Conservation (phyloP, 64 coral and sea anemone genomes). For the Actinia equina region DNA sequence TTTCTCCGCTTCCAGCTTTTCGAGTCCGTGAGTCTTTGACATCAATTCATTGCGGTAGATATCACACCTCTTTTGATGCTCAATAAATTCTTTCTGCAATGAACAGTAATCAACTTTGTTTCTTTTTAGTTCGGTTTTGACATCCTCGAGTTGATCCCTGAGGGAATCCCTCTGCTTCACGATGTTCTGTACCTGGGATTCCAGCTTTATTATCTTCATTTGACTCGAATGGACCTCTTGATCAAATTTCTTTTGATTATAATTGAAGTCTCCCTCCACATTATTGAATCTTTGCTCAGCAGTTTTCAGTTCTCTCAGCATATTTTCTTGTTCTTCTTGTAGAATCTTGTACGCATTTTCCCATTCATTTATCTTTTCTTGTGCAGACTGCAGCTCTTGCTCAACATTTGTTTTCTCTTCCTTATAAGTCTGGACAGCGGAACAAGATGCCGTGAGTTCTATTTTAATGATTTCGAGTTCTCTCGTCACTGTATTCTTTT, state of each 20-base stretch:
- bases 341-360: constrained; percentile 66
- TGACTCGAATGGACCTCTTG: constrained; percentile 71
- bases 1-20: constrained; percentile 67
- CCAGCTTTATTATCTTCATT: constrained; percentile 75
- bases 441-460: constrained; percentile 40
- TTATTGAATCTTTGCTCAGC: constrained; percentile 47
- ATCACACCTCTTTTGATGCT: constrained; percentile 88
- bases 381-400: constrained; percentile 50
- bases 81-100: constrained; percentile 84
- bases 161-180: constrained; percentile 84
- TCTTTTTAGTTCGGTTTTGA: constrained; percentile 58
- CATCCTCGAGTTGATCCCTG: constrained; percentile 70
- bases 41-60: constrained; percentile 78
- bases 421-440: constrained; percentile 43
- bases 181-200: constrained; percentile 79
- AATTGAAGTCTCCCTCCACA: constrained; percentile 54
- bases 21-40: constrained; percentile 61
- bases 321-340: constrained; percentile 67
- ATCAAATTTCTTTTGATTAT: constrained; percentile 45
- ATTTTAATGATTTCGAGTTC: constrained; percentile 59
- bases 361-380: constrained; percentile 56
- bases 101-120: constrained; percentile 70
- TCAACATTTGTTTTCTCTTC: constrained; percentile 55
- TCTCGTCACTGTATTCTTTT: constrained; percentile 56
- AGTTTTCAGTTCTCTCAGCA: constrained; percentile 54